Base-by-base conservation (phyloP, 1,140 invertebrate genomes). In the Hylaeus anthracinus region DNA sequence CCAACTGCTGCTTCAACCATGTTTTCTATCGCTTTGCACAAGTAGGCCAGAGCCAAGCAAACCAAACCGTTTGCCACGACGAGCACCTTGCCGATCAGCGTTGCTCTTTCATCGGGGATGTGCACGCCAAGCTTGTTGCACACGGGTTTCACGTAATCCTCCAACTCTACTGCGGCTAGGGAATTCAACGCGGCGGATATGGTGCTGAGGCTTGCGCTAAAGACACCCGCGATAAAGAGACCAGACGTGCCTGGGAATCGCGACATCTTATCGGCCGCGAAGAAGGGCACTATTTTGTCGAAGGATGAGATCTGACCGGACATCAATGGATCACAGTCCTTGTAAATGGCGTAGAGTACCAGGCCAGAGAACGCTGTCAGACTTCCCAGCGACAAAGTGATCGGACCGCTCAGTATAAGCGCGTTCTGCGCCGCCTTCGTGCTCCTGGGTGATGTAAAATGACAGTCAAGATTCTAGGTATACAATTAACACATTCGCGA, bases 141-240 rank as follows among this genome's bases (percentile, higher is more conserved):
- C 2, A 89, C 1, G 0, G 92, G 93, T 82, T 96, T 96, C 1
- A 97, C 92, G 88, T 97, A 97, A 93, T 98, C 97, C 87, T 97
- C 96, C 53, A 98, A 93, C 1, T 97, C 97, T 5, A 98, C 96
- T 1, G 97, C 97, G 4, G 97, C 96, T 12, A 98, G 92, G 1
- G 97, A 97, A 90, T 98, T 98, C 55, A 98, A 93, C 75, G 96
- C 95, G 1, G 97, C 97, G 0, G 97, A 98, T 53, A 98, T 95
- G 0, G 97, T 98, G 69, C 97, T 98, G 0, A 98, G 93, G 1
- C 97, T 96, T 0, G 97, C 97, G 71, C 95, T 95, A 88, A 95
- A 95, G 15, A 95, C 93, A 0, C 95, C 95, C 0, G 95, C 94
- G 14, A 95, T 92, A 65, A 95, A 95, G 15, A 95, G 88, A 0